Conservation (phyloP, 2,113 vertebrate species). For the Mormyrus lacerda region DNA sequence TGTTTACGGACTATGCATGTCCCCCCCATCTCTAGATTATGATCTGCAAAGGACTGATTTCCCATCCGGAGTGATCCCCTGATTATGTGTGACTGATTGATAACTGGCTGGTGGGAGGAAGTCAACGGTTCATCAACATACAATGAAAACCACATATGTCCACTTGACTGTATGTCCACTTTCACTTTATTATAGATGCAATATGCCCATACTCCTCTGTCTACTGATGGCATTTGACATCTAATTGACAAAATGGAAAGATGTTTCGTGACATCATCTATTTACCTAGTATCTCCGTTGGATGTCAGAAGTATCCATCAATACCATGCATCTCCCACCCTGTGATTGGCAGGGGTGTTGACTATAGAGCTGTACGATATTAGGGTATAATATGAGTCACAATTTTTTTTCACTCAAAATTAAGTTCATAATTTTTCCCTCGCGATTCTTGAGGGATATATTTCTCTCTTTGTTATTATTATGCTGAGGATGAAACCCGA, state of each 20-base stretch:
- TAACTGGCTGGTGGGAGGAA: neutral
- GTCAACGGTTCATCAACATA: neutral
- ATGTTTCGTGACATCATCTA: neutral
- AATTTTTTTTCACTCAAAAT: neutral
- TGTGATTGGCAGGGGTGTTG: neutral
- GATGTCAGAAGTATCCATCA: neutral
- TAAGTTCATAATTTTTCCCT: too few species aligned
- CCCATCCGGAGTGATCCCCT: neutral
- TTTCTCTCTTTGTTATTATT: too few species aligned
- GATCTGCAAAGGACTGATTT: neutral
- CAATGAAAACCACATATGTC: neutral
- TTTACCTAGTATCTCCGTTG: neutral
- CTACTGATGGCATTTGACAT: neutral
- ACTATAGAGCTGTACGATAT: neutral
- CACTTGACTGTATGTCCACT: neutral
- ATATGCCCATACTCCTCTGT: neutral
- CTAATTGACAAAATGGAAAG: neutral
- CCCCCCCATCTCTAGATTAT: neutral
- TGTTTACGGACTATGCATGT: neutral
- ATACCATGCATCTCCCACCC: neutral
- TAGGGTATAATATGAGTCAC: neutral
- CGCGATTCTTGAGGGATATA: too few species aligned
- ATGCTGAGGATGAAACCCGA: too few species aligned
- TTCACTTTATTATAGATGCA: neutral
- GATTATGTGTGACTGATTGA: neutral